A percentile compares a stretch with the other conserved stretches of the same genome.
phyloP scores from a whole-genome alignment of 2,797 vertebrate species.

The Sorex maritimensis region DNA sequence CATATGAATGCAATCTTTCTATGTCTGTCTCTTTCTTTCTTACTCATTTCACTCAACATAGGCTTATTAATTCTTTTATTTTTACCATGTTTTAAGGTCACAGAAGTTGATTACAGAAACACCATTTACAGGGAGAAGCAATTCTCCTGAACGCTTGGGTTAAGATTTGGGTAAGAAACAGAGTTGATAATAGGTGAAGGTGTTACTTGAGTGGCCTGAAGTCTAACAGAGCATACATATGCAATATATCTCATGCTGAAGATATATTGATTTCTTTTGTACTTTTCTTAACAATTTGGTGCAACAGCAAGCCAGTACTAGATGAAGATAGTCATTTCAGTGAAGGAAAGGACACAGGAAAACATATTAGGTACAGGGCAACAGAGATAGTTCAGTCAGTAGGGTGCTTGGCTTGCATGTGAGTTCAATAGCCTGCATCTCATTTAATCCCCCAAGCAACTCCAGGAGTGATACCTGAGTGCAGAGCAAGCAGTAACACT shows the following conservation, averaged over 20 bases:
- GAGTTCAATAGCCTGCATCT: no score
- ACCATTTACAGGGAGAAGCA: no score
- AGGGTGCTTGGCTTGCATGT: no score
- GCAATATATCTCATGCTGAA: neutral
- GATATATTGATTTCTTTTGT: neutral
- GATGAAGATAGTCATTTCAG: neutral
- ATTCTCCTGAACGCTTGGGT: neutral
- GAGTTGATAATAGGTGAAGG: neutral
- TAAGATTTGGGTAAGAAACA: neutral
- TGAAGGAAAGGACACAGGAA: neutral
- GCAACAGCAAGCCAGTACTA: neutral
- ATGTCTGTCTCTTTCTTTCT: no score
- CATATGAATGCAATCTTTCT: no score
- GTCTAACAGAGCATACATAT: neutral
- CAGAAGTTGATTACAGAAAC: neutral
- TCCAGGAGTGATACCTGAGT: no score
- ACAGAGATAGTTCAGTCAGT: no score
- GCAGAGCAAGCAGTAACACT: no score
- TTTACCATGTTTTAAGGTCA: neutral
- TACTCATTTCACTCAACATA: no score
- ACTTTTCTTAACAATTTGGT: neutral
- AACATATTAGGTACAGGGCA: neutral
- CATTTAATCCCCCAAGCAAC: no score
- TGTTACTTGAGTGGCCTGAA: neutral
- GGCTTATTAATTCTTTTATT: neutral